Conservation (phyloP, 2,888 invertebrate species). For the Timema cristinae region DNA sequence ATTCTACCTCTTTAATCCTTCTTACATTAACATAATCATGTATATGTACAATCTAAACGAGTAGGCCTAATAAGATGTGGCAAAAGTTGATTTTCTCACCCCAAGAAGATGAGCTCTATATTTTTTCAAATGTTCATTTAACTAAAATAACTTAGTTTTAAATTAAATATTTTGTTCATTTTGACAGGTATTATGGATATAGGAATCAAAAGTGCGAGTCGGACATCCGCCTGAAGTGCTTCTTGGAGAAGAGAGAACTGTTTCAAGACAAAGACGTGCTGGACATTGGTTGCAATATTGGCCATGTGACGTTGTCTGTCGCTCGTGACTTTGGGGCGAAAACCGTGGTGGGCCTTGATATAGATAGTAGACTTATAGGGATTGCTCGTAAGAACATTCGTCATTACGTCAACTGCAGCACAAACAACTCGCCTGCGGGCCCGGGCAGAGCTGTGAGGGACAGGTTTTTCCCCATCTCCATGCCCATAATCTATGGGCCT, state of each 20-base stretch:
- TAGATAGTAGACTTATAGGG: slow-evolving; percentile 81
- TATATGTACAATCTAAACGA: too few species aligned
- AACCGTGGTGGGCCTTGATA: slow-evolving; percentile 89
- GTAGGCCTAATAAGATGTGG: too few species aligned
- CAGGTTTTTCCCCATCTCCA: slow-evolving; percentile 78
- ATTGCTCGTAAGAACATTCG: slow-evolving; percentile 70
- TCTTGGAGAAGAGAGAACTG: slow-evolving; percentile 72
- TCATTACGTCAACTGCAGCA: slow-evolving; percentile 55
- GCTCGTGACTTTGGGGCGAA: slow-evolving; percentile 82
- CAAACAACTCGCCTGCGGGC: background rate
- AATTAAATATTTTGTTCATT: background rate
- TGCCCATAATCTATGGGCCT: slow-evolving; percentile 82
- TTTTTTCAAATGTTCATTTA: too few species aligned
- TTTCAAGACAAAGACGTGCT: slow-evolving; percentile 88
- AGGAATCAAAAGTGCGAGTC: slow-evolving; percentile 76
- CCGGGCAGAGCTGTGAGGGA: slow-evolving; percentile 11
- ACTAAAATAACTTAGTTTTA: too few species aligned
- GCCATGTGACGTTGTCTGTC: slow-evolving; percentile 87
- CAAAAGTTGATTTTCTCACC: too few species aligned
- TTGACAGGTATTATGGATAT: slow-evolving; percentile 85
- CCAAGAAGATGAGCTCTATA: too few species aligned
- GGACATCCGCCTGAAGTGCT: slow-evolving; percentile 79
- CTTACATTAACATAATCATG: too few species aligned
- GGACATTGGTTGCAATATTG: slow-evolving; percentile 97
- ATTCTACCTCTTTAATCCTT: too few species aligned